phyloP scores from a whole-genome alignment of 2,797 vertebrate genomes.

The Hippopotamyrus pictus region DNA sequence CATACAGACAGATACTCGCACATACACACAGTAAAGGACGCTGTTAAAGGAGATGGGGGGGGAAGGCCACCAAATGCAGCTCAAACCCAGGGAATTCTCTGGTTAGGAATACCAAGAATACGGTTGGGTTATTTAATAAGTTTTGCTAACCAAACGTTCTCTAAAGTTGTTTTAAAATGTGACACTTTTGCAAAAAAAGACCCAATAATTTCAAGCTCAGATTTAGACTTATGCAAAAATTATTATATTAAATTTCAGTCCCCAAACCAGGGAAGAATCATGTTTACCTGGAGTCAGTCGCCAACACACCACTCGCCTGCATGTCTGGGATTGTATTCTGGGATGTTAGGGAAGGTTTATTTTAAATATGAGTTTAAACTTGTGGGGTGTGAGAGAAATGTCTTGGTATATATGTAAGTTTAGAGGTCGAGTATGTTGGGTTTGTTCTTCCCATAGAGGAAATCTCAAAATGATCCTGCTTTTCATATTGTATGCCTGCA shows the following conservation, averaged over 20 bases:
- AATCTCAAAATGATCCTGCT: constrained; percentile 30
- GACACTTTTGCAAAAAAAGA: not conserved
- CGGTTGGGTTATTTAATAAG: not conserved
- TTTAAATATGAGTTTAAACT: not conserved
- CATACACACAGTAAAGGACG: not conserved
- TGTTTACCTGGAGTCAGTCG: not conserved
- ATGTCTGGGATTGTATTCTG: not conserved
- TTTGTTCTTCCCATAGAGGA: constrained; percentile 7
- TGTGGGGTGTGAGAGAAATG: not conserved
- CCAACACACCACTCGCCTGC: not conserved
- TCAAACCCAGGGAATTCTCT: not conserved
- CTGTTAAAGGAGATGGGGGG: not conserved
- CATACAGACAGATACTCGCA: constrained; percentile 27
- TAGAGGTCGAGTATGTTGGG: not conserved
- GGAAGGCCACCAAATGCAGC: not conserved
- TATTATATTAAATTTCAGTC: not conserved
- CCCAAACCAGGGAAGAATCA: not conserved
- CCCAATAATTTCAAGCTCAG: constrained; percentile 21
- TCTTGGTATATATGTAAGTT: not conserved
- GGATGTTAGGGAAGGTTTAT: not conserved
- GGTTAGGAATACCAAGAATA: not conserved
- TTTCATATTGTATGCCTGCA: constrained; percentile 10
- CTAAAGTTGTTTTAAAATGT: constrained; percentile 25
- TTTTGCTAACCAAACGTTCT: constrained; percentile 22
- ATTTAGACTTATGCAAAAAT: not conserved